Evolutionary conservation across 37 sponge, comb jelly and placozoan genomes (phyloP).

Genomic region (Cliona cf. orientalis): DNA sequence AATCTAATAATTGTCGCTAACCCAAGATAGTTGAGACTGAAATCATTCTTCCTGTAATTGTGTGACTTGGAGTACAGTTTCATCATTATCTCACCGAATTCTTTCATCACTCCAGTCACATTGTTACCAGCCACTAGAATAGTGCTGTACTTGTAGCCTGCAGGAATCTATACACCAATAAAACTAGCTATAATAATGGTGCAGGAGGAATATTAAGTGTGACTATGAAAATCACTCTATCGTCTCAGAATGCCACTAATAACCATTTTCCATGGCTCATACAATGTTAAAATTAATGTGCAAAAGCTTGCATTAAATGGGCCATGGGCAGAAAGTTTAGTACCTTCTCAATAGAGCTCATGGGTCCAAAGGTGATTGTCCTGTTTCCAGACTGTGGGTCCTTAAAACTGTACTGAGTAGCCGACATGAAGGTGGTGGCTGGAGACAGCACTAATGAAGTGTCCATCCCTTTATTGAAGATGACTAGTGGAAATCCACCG

Average conservation of each 20-base stretch:
- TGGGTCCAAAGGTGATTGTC: slow-evolving; percentile 38
- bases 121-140: slow-evolving; percentile 65
- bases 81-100: slow-evolving; percentile 61
- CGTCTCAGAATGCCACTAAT: no score
- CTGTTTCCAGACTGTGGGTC: slow-evolving; percentile 8
- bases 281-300: no score
- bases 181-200: no score
- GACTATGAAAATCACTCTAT: no score
- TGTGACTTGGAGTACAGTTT: slow-evolving; percentile 31
- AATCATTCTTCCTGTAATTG: slow-evolving; percentile 49
- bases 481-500: slow-evolving; percentile 77
- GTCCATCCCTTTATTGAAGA: slow-evolving; percentile 46
- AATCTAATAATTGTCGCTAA: no score
- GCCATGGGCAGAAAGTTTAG: neutral
- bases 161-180: slow-evolving; percentile 44
- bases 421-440: slow-evolving; percentile 65
- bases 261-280: no score
- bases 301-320: no score
- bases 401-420: slow-evolving; percentile 55
- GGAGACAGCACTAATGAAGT: slow-evolving; percentile 77
- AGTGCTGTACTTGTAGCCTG: slow-evolving; percentile 30
- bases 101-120: slow-evolving; percentile 42
- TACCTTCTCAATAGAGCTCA: slow-evolving; percentile 50
- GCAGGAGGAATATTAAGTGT: no score
- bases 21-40: slow-evolving; percentile 82